Evolutionary conservation across 1,140 invertebrate species (phyloP), one percentile per base, ranked within the genome.

Genomic region (Catajapyx aquilonaris): DNA sequence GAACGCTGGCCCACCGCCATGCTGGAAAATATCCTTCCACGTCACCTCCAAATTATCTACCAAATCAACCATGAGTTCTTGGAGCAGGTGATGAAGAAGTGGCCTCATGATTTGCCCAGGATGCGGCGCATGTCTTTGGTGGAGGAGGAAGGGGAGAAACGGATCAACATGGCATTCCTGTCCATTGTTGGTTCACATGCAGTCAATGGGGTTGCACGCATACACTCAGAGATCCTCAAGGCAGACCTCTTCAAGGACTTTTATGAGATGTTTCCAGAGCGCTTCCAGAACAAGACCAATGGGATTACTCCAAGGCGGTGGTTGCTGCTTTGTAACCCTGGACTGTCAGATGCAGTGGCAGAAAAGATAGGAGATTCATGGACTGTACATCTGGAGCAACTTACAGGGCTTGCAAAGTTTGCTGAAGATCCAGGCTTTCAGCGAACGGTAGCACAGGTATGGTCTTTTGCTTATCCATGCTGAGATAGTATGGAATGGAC

Each of bases 201-300:
- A 22, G 77, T 98, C 20, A 99, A 99, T 56, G 95, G 95, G 22
- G 95, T 99, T 2, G 95, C 95, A 2, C 69, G 74, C 34, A 79
- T 99, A 37, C 95, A 99, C 60, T 97, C 94, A 0, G 81, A 97
- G 46, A 94, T 99, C 50, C 69, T 99, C 33, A 95, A 94, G 57
- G 63, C 61, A 2, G 69, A 76, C 45, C 65, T 83, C 69, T 80
- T 96, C 55, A 81, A 79, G 58, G 86, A 97, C 55, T 99, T 99
- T 59, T 88, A 79, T 50, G 86, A 96, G 56, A 72, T 98, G 67
- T 76, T 61, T 42, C 94, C 93, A 0, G 76, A 94, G 40, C 93
- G 88, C 54, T 98, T 98, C 71, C 91, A 97, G 60, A 99, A 99
- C 61, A 95, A 99, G 62, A 98, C 93, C 0, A 98, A 98, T 56